Base-by-base conservation (phyloP, 2,888 invertebrate species). In the Zaprionus lineosus region DNA sequence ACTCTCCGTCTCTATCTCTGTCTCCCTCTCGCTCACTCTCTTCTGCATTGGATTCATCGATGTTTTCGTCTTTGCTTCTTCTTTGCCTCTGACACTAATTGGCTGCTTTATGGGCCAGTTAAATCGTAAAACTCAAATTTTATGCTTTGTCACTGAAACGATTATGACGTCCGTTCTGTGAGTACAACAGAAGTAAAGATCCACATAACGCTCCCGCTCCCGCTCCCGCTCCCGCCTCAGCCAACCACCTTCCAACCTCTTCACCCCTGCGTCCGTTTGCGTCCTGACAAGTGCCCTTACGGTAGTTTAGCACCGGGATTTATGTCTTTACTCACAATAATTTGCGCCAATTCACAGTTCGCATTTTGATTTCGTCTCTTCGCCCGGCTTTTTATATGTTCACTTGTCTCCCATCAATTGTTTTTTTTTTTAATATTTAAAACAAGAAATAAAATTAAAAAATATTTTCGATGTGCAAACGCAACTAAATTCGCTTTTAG, bases 121-220 rank as follows among this genome's bases (percentile, higher is more conserved):
- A 63, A 77, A 75, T 79, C 82, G 84, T 87, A 87, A 87, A 83
- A 86, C 76, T 73, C 71, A 83, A 84, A 81, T 78, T 87, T 87
- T 84, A 87, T 86, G 85, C 64, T 72, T 73, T 84, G 86, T 77
- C 78, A 76, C 86, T 79, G 75, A 81, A 84, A 74, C 74, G 83
- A 86, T 84, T 83, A 86, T 83, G 86, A 85, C 84, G 85, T 83
- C 86, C 86, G 83, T 67, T 65, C 62, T 40, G 31, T 9, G 64
- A 57, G 61, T 58, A n/a, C 36, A 34, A 41, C 40, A 55, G 53
- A 65, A 55, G 53, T 51, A 53, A 29, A 52, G 57, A 33, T 58
- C 48, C 51, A 53, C 47, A 55, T 59, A 29, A 44, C 39, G 14
- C 47, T 33, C 36, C 44, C 11, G 18, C 28, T 11, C 48, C 15